A percentile compares a stretch with the other conserved stretches of the same genome.
phyloP scores from a whole-genome alignment of 2,113 vertebrate species.

The Alethe diademata region DNA sequence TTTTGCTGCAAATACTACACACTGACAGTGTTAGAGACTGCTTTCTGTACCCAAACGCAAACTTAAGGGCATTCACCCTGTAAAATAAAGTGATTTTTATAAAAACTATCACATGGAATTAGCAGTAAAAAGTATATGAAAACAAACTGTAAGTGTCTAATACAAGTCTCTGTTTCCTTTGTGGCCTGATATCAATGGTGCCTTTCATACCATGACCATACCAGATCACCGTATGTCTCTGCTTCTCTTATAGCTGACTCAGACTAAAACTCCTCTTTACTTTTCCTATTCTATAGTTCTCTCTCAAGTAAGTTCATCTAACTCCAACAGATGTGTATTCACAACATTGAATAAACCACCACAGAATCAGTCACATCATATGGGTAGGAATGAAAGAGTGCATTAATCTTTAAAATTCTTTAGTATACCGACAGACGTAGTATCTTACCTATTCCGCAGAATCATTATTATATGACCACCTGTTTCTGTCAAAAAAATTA shows the following conservation, averaged over 20 bases:
- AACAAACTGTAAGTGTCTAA: not conserved
- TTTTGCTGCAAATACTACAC: not conserved
- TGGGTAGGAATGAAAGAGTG: not conserved
- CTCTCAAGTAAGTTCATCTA: not conserved
- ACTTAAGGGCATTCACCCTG: not conserved
- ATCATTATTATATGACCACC: not conserved
- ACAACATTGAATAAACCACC: fast-evolving
- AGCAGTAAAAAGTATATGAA: not conserved
- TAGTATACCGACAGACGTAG: not conserved
- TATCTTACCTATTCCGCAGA: not conserved
- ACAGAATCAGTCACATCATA: too few species aligned
- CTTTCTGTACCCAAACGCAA: not conserved
- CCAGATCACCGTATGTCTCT: not conserved
- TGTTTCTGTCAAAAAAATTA: not conserved
- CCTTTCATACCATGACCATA: not conserved
- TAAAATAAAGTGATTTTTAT: not conserved
- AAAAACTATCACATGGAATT: not conserved
- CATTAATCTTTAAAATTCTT: not conserved
- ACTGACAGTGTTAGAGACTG: not conserved
- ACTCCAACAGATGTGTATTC: not conserved
- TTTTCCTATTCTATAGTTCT: not conserved
- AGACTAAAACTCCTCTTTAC: not conserved
- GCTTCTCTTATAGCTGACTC: not conserved
- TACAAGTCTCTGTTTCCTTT: not conserved
- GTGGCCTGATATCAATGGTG: not conserved